A percentile compares a stretch with the other conserved stretches of the same genome.
These are phyloP conservation scores for Lepilemur septentrionalis DNA, from an alignment of 2,797 vertebrate species.

Conservation along the genomic window DNA sequence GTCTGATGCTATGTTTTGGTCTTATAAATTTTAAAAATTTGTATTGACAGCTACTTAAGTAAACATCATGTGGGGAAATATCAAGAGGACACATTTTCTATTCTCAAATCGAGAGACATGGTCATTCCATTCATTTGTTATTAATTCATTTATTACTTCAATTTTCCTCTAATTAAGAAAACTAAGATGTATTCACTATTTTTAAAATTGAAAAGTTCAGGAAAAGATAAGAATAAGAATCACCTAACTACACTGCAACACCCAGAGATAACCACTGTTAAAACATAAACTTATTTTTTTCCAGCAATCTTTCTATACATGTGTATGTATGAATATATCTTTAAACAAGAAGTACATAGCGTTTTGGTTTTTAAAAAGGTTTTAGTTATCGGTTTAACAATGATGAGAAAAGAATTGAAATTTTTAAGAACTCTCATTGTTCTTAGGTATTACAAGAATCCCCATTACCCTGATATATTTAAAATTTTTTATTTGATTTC, in stretches of 20 bases:
- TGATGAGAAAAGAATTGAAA: constrained; percentile 9
- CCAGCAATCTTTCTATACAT: neutral
- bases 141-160: neutral
- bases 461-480: constrained; percentile 16
- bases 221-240: constrained; percentile 10
- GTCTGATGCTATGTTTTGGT: neutral
- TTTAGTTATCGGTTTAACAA: constrained; percentile 43
- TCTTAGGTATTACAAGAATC: neutral
- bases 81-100: neutral
- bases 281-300: neutral
- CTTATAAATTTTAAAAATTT: neutral
- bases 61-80: constrained; percentile 29
- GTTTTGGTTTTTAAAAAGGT: neutral
- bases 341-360: neutral
- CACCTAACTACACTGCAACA: neutral
- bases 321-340: neutral
- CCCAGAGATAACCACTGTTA: neutral
- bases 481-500: neutral
- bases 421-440: neutral
- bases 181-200: neutral
- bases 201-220: constrained; percentile 19
- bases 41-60: neutral
- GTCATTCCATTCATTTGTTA: neutral
- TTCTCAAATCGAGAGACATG: constrained; percentile 14
- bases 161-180: constrained; percentile 48